These are phyloP conservation scores for Rhadinocentrus ornatus DNA, from an alignment of 2,797 vertebrate genomes.

Conservation along the genomic window DNA sequence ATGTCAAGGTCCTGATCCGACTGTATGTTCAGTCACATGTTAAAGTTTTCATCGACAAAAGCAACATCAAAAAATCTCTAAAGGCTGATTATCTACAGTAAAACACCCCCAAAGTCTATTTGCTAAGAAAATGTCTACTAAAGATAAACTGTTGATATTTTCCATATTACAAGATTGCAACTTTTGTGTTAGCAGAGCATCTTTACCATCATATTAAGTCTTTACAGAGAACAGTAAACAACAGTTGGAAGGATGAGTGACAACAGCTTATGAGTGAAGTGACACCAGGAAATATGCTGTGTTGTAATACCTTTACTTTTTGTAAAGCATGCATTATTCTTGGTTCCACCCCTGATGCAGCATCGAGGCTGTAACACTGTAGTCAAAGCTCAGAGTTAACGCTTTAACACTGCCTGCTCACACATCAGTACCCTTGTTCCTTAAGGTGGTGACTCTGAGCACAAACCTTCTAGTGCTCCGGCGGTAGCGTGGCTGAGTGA, in stretches of 20 bases:
- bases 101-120: conserved; percentile 1
- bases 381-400: too few relatives aligned
- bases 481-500: conserved; percentile 90
- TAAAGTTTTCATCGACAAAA: not conserved
- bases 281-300: conserved; percentile 1
- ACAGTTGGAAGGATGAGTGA: not conserved
- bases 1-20: not conserved
- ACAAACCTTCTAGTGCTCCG: conserved; percentile 85
- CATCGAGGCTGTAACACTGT: not conserved
- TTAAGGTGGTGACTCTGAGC: conserved; percentile 84
- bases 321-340: not conserved
- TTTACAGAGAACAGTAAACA: not conserved
- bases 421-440: conserved; percentile 64
- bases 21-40: not conserved
- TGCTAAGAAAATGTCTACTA: not conserved
- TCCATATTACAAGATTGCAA: not conserved
- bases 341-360: not conserved
- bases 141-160: not conserved
- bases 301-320: not conserved
- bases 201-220: not conserved
- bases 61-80: not conserved
- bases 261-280: not conserved
- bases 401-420: conserved; percentile 18
- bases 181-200: not conserved
- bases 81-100: not conserved